phyloP scores from a whole-genome alignment of 2,888 invertebrate genomes.

The Allophyes oxyacanthae region DNA sequence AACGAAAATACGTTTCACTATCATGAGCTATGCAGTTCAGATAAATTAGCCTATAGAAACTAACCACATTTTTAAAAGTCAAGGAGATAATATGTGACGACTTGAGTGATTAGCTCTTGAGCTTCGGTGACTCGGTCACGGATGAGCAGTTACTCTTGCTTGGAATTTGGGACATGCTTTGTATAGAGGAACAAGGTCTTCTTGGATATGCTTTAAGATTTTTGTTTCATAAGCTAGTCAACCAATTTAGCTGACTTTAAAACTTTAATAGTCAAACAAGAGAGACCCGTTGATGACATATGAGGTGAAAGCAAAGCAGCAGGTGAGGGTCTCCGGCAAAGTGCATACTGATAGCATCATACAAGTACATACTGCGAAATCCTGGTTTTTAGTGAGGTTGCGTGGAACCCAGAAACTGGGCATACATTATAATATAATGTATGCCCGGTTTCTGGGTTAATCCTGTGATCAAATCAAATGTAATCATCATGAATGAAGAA shows the following conservation, averaged over 20 bases:
- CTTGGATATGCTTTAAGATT: constrained; percentile 7
- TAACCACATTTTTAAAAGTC: constrained; percentile 12
- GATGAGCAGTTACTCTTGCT: constrained; percentile 30
- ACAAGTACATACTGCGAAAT: too few species aligned
- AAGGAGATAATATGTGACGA: constrained; percentile 34
- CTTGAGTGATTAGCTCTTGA: constrained; percentile 45
- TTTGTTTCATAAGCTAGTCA: too few species aligned
- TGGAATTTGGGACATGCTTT: constrained; percentile 51
- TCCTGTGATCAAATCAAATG: too few species aligned
- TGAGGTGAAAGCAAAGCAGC: too few species aligned
- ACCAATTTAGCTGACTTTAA: not conserved
- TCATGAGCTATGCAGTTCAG: not conserved
- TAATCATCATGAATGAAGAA: too few species aligned
- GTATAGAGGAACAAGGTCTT: constrained; percentile 26
- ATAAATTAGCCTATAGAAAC: constrained; percentile 13
- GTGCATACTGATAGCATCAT: too few species aligned
- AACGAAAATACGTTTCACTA: constrained; percentile 15
- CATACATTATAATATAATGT: too few species aligned
- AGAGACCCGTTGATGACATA: too few species aligned
- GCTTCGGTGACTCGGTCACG: constrained; percentile 42
- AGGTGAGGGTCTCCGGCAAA: too few species aligned
- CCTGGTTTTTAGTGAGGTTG: too few species aligned
- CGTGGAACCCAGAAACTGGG: too few species aligned
- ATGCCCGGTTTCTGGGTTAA: too few species aligned
- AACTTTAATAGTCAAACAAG: not conserved